Percentiles rank a stretch among this genome's conserved stretches.
Conservation (phyloP, 2,888 invertebrate genomes). For the Mythimna impura region DNA sequence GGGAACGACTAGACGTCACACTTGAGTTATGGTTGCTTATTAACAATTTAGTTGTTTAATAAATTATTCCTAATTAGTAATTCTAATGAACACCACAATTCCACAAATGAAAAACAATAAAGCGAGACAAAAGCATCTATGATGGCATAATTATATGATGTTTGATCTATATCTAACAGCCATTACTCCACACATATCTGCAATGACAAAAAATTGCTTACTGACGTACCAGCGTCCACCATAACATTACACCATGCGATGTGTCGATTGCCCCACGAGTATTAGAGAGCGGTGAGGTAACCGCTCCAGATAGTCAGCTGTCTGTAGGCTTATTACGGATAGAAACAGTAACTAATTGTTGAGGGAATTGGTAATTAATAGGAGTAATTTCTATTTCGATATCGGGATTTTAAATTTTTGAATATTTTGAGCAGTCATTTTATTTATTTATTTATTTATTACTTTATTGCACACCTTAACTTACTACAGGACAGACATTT, state of each 20-base stretch:
- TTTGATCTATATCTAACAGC: conserved; percentile 4
- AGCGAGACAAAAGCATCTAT: too few relatives aligned
- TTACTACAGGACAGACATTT: too few relatives aligned
- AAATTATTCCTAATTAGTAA: too few relatives aligned
- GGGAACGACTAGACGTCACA: too few relatives aligned
- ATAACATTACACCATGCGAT: conserved; percentile 48
- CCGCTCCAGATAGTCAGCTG: conserved; percentile 43
- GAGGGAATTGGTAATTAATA: conserved; percentile 23
- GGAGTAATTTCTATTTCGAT: conserved; percentile 21
- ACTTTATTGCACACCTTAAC: too few relatives aligned
- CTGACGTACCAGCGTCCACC: conserved; percentile 18
- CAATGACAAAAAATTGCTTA: conserved; percentile 39
- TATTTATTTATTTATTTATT: too few relatives aligned
- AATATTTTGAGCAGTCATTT: background rate
- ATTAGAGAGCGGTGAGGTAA: conserved; percentile 54
- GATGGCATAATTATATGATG: too few relatives aligned
- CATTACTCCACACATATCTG: conserved; percentile 17
- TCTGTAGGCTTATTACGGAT: conserved; percentile 4
- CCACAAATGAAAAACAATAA: too few relatives aligned
- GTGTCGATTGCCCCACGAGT: conserved; percentile 42
- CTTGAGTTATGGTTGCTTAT: too few relatives aligned
- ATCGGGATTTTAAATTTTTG: background rate
- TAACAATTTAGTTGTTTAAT: too few relatives aligned
- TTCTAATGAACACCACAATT: too few relatives aligned
- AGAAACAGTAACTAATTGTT: conserved; percentile 34